These are phyloP conservation scores for Oceanodroma tethys DNA, from an alignment of 2,113 vertebrate genomes.

Conservation along the genomic window DNA sequence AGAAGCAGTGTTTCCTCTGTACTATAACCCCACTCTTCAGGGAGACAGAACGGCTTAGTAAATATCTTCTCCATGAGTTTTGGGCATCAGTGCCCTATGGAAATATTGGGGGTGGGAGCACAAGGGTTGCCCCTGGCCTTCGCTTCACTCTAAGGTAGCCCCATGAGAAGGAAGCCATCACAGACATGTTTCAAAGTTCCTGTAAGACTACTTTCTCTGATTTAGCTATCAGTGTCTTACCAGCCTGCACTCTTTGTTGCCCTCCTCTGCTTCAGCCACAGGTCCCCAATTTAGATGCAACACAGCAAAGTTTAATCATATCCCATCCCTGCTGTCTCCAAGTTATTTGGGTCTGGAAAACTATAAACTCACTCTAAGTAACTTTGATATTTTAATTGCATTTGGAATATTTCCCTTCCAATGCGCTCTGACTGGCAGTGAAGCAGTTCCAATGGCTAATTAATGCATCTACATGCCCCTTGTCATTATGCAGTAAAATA, in stretches of 20 bases:
- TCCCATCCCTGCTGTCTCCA: background rate
- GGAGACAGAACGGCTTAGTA: rapidly evolving
- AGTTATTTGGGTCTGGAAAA: background rate
- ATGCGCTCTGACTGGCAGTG: background rate
- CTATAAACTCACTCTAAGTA: background rate
- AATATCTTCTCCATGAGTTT: background rate
- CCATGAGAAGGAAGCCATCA: too few relatives aligned
- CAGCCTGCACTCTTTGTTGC: background rate
- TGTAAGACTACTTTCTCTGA: background rate
- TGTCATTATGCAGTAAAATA: background rate
- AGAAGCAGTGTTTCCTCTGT: background rate
- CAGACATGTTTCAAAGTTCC: background rate
- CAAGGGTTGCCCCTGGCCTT: background rate
- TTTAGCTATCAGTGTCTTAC: background rate
- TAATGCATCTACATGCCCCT: background rate
- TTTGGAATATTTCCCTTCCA: background rate
- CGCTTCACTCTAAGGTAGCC: background rate
- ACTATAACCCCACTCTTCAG: background rate
- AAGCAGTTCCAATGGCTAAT: background rate
- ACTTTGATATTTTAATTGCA: background rate
- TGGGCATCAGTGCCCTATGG: too few relatives aligned
- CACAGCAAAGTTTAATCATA: background rate
- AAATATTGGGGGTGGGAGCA: background rate
- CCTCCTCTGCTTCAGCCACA: background rate
- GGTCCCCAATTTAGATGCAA: background rate